Percentiles rank a stretch among this genome's conserved stretches.
Evolutionary conservation across 2,113 vertebrate species (phyloP).

Genomic region (Seriola aureovittata): DNA sequence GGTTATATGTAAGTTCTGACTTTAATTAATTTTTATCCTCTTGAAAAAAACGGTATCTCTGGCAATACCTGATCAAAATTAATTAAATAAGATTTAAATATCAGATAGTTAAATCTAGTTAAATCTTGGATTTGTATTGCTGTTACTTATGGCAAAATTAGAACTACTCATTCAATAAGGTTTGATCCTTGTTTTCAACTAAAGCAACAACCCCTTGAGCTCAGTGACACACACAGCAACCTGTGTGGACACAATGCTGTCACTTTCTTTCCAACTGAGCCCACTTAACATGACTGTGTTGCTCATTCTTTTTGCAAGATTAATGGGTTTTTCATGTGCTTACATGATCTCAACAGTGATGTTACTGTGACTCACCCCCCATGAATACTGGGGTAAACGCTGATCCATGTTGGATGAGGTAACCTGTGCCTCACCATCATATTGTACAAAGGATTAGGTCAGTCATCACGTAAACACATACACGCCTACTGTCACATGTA

Average conservation of each 20-base stretch:
- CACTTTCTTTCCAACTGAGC: conserved; percentile 33
- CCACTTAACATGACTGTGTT: conserved; percentile 56
- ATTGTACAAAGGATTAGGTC: conserved; percentile 51
- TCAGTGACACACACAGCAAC: conserved; percentile 23
- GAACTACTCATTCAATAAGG: not conserved
- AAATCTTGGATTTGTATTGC: not conserved
- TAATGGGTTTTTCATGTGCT: conserved; percentile 41
- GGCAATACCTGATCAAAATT: not conserved
- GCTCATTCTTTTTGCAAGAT: conserved; percentile 42
- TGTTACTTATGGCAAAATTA: not conserved
- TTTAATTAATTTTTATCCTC: not conserved
- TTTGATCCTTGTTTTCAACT: conserved; percentile 30
- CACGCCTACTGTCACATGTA: not conserved
- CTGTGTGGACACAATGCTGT: conserved; percentile 34
- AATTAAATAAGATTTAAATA: not conserved
- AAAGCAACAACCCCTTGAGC: conserved; percentile 24
- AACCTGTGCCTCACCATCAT: conserved; percentile 49
- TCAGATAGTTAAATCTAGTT: not conserved
- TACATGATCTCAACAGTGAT: conserved; percentile 55
- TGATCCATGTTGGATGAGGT: conserved; percentile 69
- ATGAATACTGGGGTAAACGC: conserved; percentile 46
- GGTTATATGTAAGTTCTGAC: not conserved
- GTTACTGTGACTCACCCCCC: conserved; percentile 62
- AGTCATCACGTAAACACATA: conserved; percentile 3
- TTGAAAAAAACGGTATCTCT: not conserved